A percentile compares a stretch with the other conserved stretches of the same genome.
Conservation (phyloP, 2,888 invertebrate species). For the Charanyca ferruginea region DNA sequence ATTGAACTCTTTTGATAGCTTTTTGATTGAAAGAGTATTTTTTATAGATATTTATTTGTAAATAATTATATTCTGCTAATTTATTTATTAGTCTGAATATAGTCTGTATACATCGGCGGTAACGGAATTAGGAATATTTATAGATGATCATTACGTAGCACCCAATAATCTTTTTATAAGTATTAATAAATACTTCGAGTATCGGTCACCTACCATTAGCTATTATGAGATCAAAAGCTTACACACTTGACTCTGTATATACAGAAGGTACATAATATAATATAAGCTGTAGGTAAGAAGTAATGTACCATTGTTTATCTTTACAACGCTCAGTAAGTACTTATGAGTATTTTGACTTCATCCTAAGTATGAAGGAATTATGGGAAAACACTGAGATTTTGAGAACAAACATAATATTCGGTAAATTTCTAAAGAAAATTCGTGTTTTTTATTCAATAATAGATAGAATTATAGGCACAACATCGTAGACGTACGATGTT, state of each 20-base stretch:
- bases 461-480: no score
- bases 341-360: slow-evolving; percentile 37
- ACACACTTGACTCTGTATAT: slow-evolving; percentile 4
- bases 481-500: no score
- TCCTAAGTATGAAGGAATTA: slow-evolving; percentile 15
- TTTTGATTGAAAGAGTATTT: slow-evolving; percentile 18
- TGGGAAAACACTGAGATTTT: no score
- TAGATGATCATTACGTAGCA: background rate
- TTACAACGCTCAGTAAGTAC: slow-evolving; percentile 14
- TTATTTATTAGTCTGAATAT: no score
- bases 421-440: no score
- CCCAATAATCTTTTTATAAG: background rate
- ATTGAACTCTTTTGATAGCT: slow-evolving; percentile 5
- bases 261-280: background rate
- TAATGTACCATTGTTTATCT: slow-evolving; percentile 43
- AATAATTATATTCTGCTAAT: no score
- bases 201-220: background rate
- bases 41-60: background rate
- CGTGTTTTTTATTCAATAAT: no score
- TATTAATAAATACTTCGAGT: background rate
- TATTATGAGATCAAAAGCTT: slow-evolving; percentile 20
- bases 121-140: background rate
- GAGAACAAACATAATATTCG: no score
- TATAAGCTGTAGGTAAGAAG: slow-evolving; percentile 9
- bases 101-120: no score